Percentiles rank a stretch among this genome's conserved stretches.
phyloP scores from a whole-genome alignment of 2,888 invertebrate species.

The Pyrochroa serraticornis region DNA sequence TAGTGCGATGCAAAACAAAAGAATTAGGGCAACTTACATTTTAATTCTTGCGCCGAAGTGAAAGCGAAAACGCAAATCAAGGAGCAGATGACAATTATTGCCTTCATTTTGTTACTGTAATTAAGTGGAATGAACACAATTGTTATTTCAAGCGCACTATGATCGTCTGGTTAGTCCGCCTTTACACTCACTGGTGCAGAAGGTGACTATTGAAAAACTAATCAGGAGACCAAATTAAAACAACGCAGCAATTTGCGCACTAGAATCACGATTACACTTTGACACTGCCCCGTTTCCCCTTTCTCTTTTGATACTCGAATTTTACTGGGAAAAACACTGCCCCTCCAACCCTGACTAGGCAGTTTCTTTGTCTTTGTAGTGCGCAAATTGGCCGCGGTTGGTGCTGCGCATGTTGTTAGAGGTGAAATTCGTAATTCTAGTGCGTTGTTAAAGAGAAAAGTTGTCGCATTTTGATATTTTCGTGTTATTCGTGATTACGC shows the following conservation, averaged over 20 bases:
- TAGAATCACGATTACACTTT: conserved; percentile 18
- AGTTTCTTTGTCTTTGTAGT: conserved; percentile 34
- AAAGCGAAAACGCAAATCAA: conserved; percentile 58
- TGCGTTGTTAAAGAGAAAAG: conserved; percentile 16
- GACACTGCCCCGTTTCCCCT: background rate
- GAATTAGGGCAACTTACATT: conserved; percentile 68
- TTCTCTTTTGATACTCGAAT: conserved; percentile 5
- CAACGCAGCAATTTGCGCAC: conserved; percentile 41
- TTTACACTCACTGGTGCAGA: conserved; percentile 94
- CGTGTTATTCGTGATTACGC: conserved; percentile 55
- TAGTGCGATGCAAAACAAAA: background rate
- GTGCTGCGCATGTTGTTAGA: conserved; percentile 34
- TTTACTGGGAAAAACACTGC: conserved; percentile 20
- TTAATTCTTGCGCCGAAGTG: conserved; percentile 63
- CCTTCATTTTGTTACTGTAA: conserved; percentile 20
- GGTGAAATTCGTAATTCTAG: conserved; percentile 19
- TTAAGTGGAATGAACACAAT: conserved; percentile 22
- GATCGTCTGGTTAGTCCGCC: conserved; percentile 60
- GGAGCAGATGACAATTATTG: conserved; percentile 18
- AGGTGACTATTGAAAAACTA: conserved; percentile 65
- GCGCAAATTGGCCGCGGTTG: conserved; percentile 27
- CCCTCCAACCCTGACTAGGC: conserved; percentile 33
- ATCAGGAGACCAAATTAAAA: conserved; percentile 29
- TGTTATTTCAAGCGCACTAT: conserved; percentile 1
- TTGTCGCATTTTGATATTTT: conserved; percentile 4